Evolutionary conservation across 2,888 invertebrate genomes (phyloP).

Genomic region (Acrobasis repandana): DNA sequence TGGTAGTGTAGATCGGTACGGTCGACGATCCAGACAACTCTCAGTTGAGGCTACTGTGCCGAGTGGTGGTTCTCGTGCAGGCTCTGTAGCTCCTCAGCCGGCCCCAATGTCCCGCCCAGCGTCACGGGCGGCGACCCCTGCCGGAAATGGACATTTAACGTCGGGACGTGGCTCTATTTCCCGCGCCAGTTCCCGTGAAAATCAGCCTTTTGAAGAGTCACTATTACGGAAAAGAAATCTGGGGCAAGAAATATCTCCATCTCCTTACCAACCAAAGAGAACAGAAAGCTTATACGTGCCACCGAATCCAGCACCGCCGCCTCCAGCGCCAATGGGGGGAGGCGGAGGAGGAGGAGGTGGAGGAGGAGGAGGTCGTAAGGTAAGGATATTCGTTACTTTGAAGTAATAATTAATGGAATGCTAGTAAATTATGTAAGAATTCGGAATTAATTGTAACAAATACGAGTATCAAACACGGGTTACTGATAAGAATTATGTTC

Average conservation of each 20-base stretch:
- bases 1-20: slow-evolving; percentile 92
- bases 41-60: slow-evolving; percentile 87
- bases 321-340: slow-evolving; percentile 66
- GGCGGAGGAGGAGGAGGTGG: slow-evolving; percentile 64
- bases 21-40: slow-evolving; percentile 90
- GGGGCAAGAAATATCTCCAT: slow-evolving; percentile 95
- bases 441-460: too few species aligned
- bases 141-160: slow-evolving; percentile 86
- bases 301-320: slow-evolving; percentile 71
- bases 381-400: slow-evolving; percentile 39
- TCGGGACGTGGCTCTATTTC: slow-evolving; percentile 84
- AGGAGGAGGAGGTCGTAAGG: slow-evolving; percentile 78
- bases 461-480: too few species aligned
- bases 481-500: too few species aligned
- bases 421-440: too few species aligned
- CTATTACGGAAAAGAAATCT: slow-evolving; percentile 90
- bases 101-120: slow-evolving; percentile 83
- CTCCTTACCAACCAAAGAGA: slow-evolving; percentile 93
- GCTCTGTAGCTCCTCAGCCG: slow-evolving; percentile 90
- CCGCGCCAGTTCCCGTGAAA: slow-evolving; percentile 71
- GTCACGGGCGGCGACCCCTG: slow-evolving; percentile 79
- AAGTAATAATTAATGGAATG: neutral
- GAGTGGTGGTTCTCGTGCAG: slow-evolving; percentile 85
- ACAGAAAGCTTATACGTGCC: slow-evolving; percentile 93
- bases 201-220: slow-evolving; percentile 91